Conservation (phyloP, 2,113 vertebrate genomes). For the Caretta caretta region DNA sequence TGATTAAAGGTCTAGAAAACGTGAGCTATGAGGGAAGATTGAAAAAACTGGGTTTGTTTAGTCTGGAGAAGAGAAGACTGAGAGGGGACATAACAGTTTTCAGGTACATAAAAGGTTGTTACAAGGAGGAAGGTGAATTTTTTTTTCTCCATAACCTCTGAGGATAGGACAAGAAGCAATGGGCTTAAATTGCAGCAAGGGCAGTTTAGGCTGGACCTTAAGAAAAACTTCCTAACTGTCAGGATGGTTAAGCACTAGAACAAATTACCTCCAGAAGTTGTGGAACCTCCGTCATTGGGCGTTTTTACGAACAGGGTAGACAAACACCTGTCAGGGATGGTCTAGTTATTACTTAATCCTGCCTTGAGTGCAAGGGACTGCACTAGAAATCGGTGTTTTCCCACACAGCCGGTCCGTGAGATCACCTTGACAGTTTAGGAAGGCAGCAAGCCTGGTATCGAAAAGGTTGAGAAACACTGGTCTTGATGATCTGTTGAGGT, state of each 20-base stretch:
- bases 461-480: no score
- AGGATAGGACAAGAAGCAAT: background rate
- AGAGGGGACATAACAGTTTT: background rate
- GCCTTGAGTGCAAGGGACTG: background rate
- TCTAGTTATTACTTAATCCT: background rate
- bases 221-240: background rate
- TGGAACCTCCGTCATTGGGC: no score
- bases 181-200: background rate
- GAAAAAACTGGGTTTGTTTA: background rate
- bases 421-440: no score
- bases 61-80: background rate
- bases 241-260: no score
- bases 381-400: background rate
- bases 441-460: no score
- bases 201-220: background rate
- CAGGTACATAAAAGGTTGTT: background rate
- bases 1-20: background rate
- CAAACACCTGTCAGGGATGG: background rate
- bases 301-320: no score
- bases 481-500: background rate
- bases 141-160: background rate
- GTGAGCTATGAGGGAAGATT: background rate
- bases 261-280: no score
- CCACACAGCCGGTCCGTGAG: no score
- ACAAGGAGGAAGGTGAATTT: background rate